Evolutionary conservation across 2,888 invertebrate species (phyloP), one percentile per base, ranked within the genome.

Genomic region (Ethmia dodecea): DNA sequence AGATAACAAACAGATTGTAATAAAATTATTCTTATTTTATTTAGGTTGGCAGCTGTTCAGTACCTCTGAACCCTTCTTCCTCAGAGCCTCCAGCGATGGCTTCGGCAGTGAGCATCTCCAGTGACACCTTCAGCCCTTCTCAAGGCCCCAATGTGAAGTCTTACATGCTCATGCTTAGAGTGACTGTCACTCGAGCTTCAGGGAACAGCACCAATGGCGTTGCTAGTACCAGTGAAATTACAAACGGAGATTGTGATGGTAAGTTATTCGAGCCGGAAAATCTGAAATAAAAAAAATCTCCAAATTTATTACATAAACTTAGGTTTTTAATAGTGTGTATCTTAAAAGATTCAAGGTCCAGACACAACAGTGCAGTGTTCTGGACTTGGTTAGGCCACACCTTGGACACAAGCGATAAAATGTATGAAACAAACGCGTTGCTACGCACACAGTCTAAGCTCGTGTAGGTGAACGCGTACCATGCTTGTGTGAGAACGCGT

Each of bases 51-150:
- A 90, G 89, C 43, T 91, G 91, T 47, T 92, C 92, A 52, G 91
- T 94, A 31, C 90, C 92, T 13, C 89, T 93, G 33, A 94, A 94
- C 72, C 94, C 94, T 3, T 89, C 86, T 28, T 70, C 79, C 29
- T 81, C 86, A 0, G 88, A 89, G 55, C 90, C 92, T 6, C 89
- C 89, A 3, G 87, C 90, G 1, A 90, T 89, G 87, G 91, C 92
- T 40, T 91, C 94, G 1, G 93, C 94, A 13, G 91, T 96, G 37
- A 94, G 95, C 55, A 94, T 97, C 66, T 93, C 95, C 26, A 93
- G 93, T 51, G 95, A 96, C 59, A 91, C 93, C 18, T 96, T 97
- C 72, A 92, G 90, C 60, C 89, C 92, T 22, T 90, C 90, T 9
- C 93, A 93, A 47, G 94, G 94, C 2, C 92, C 94, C 40, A 88